A percentile compares a stretch with the other conserved stretches of the same genome.
Conservation (phyloP, 2,888 invertebrate species). For the Pteria penguin region DNA sequence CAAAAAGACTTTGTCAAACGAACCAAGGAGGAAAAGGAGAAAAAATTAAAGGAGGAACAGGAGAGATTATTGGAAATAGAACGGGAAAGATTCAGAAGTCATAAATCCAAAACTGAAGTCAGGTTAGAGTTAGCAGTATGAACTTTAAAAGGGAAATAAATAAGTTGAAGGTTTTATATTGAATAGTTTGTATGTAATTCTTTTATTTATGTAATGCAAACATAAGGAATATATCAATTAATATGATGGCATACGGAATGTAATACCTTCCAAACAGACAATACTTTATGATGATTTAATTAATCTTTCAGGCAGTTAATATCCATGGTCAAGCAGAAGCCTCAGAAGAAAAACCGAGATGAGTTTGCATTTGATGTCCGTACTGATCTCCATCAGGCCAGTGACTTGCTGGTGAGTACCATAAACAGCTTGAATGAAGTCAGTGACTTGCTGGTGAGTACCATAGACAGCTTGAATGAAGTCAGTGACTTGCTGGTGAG, state of each 20-base stretch:
- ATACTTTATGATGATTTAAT: neutral
- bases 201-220: too few relatives aligned
- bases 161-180: too few relatives aligned
- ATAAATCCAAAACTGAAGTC: slow-evolving; percentile 7
- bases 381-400: slow-evolving; percentile 67
- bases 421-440: too few relatives aligned
- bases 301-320: neutral
- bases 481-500: too few relatives aligned
- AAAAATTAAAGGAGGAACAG: slow-evolving; percentile 8
- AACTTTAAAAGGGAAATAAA: too few relatives aligned
- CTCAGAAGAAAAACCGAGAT: slow-evolving; percentile 43
- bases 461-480: too few relatives aligned
- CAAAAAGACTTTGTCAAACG: neutral
- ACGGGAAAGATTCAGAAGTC: neutral
- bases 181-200: too few relatives aligned
- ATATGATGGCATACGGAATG: too few relatives aligned
- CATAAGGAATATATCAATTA: too few relatives aligned
- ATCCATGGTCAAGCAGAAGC: slow-evolving; percentile 19
- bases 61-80: neutral
- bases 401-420: slow-evolving; percentile 70
- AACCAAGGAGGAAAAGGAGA: slow-evolving; percentile 12
- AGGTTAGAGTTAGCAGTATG: slow-evolving; percentile 11
- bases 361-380: slow-evolving; percentile 71
- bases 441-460: too few relatives aligned
- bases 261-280: too few relatives aligned